These are phyloP conservation scores for Drosophila repletoides DNA, from an alignment of 1,140 invertebrate genomes.

Conservation along the genomic window DNA sequence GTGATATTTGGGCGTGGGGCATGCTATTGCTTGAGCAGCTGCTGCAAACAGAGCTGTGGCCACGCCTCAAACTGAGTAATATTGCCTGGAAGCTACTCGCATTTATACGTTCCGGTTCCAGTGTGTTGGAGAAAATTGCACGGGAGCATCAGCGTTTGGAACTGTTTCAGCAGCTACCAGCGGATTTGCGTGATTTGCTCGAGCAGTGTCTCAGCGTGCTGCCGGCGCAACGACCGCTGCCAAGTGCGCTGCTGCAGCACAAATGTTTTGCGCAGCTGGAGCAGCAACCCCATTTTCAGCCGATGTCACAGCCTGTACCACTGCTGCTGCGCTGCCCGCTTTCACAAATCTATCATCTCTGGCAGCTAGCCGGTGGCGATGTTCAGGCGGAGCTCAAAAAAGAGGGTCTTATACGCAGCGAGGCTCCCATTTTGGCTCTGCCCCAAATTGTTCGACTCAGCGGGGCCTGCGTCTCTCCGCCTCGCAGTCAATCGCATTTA, in stretches of 20 bases:
- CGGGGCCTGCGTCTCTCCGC: constrained; percentile 90
- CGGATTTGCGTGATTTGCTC: constrained; percentile 85
- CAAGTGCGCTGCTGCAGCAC: constrained; percentile 84
- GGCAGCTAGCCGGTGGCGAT: constrained; percentile 97
- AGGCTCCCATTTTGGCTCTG: constrained; percentile 89
- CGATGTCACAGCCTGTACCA: constrained; percentile 1
- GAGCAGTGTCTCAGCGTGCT: constrained; percentile 88
- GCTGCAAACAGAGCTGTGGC: constrained; percentile 87
- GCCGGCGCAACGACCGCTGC: constrained; percentile 86
- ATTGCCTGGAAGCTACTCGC: constrained; percentile 90
- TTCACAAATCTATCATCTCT: constrained; percentile 95
- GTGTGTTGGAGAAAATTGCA: constrained; percentile 89
- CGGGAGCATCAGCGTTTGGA: constrained; percentile 89
- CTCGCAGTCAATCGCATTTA: constrained; percentile 89
- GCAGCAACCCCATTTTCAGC: not conserved
- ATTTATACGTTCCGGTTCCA: constrained; percentile 85
- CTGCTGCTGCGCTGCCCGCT: constrained; percentile 83
- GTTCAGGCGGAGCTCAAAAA: constrained; percentile 94
- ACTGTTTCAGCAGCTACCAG: constrained; percentile 82
- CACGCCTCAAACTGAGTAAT: constrained; percentile 88
- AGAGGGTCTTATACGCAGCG: constrained; percentile 93
- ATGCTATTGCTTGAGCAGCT: constrained; percentile 92
- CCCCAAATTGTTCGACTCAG: constrained; percentile 91
- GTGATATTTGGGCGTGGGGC: constrained; percentile 96
- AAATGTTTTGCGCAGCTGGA: constrained; percentile 41